Evolutionary conservation across 2,797 vertebrate species (phyloP).

Genomic region (Cossypha heuglini): DNA sequence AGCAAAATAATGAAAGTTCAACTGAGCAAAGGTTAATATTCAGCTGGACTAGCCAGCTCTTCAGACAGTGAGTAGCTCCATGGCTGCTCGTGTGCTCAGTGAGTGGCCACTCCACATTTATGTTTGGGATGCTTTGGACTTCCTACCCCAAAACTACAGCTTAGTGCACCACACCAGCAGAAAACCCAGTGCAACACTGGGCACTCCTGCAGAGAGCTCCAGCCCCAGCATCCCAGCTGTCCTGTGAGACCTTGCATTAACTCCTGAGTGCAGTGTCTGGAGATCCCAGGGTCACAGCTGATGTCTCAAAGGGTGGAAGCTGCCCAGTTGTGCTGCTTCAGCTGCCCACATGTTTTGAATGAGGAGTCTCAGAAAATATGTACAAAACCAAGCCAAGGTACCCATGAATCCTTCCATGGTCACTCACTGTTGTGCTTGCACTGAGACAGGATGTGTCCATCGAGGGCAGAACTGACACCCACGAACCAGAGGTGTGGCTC

Average conservation of each 20-base stretch:
- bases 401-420: neutral
- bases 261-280: neutral
- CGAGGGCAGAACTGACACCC: neutral
- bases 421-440: neutral
- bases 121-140: neutral
- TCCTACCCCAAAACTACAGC: neutral
- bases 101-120: neutral
- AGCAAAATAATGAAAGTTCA: neutral
- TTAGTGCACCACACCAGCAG: neutral
- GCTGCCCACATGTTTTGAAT: neutral
- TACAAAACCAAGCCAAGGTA: neutral
- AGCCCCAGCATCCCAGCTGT: neutral
- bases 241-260: neutral
- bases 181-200: neutral
- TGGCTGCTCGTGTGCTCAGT: fast-evolving
- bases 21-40: neutral
- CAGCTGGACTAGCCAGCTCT: neutral
- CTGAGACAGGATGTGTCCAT: neutral
- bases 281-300: neutral
- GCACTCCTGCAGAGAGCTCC: neutral
- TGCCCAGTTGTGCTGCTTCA: neutral
- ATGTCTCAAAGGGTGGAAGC: neutral
- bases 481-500: fast-evolving
- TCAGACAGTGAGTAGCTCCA: neutral
- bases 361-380: neutral